These are phyloP conservation scores for Platyscapa corneri DNA, from an alignment of 1,140 invertebrate genomes.

Conservation along the genomic window DNA sequence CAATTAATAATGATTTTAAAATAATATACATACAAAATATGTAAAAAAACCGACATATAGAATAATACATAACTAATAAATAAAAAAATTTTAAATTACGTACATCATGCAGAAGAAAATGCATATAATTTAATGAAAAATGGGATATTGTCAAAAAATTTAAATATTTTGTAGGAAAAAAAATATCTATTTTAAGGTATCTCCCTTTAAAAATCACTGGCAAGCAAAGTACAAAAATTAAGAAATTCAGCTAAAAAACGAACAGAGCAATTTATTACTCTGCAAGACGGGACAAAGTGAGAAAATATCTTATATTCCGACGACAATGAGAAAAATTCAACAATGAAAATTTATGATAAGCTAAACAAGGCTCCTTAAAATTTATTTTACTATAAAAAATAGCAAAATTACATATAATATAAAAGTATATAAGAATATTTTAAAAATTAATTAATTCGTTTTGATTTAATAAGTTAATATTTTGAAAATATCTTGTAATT, in stretches of 20 bases:
- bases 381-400: neutral
- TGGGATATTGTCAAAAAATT: no score
- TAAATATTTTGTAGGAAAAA: neutral
- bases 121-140: no score
- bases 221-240: neutral
- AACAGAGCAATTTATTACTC: constrained; percentile 15
- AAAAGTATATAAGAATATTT: neutral
- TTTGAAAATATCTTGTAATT: neutral
- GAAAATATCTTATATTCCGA: neutral
- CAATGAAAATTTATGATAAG: neutral
- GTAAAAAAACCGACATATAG: no score
- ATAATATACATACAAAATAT: no score
- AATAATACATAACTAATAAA: no score
- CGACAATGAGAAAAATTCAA: neutral
- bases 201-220: neutral
- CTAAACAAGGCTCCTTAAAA: neutral
- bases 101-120: no score
- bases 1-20: no score
- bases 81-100: no score
- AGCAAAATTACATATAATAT: neutral
- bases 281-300: neutral
- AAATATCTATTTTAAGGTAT: neutral
- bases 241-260: neutral
- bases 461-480: neutral
- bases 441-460: neutral